A percentile compares a stretch with the other conserved stretches of the same genome.
Conservation (phyloP, 2,797 vertebrate genomes). For the Characodon lateralis region DNA sequence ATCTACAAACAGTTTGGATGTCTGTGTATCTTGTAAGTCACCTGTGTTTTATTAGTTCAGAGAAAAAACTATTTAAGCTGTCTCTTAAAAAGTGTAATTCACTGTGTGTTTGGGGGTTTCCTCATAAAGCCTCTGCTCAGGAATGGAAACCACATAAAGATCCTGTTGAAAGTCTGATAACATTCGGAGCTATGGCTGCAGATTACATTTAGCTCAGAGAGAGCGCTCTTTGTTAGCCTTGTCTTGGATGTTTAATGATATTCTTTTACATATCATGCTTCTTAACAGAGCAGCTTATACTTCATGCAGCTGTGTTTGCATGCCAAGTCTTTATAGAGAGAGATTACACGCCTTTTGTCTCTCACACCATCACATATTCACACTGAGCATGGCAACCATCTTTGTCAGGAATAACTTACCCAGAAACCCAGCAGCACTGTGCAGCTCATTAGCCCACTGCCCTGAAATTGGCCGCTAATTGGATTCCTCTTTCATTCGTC, state of each 20-base stretch:
- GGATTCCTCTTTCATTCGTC: slow-evolving; percentile 67
- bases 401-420: slow-evolving; percentile 64
- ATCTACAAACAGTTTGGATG: background rate
- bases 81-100: background rate
- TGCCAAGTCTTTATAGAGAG: slow-evolving; percentile 40
- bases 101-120: background rate
- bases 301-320: slow-evolving; percentile 45
- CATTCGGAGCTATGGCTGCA: background rate
- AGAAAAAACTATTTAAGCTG: background rate
- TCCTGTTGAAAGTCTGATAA: slow-evolving; percentile 13
- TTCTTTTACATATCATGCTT: slow-evolving; percentile 56
- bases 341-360: slow-evolving; percentile 34
- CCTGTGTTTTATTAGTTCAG: background rate
- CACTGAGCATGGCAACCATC: slow-evolving; percentile 30
- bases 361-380: slow-evolving; percentile 13
- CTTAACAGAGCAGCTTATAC: slow-evolving; percentile 20
- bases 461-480: slow-evolving; percentile 71
- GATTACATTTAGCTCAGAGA: slow-evolving; percentile 25
- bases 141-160: slow-evolving; percentile 6
- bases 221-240: slow-evolving; percentile 24
- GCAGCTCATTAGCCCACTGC: slow-evolving; percentile 75
- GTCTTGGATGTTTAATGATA: slow-evolving; percentile 34
- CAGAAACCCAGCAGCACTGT: slow-evolving; percentile 63
- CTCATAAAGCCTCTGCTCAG: slow-evolving; percentile 14
- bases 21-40: background rate